Conservation (phyloP, 30 jellyfish, hydroid and myxozoan genomes). For the Aurelia aurita region DNA sequence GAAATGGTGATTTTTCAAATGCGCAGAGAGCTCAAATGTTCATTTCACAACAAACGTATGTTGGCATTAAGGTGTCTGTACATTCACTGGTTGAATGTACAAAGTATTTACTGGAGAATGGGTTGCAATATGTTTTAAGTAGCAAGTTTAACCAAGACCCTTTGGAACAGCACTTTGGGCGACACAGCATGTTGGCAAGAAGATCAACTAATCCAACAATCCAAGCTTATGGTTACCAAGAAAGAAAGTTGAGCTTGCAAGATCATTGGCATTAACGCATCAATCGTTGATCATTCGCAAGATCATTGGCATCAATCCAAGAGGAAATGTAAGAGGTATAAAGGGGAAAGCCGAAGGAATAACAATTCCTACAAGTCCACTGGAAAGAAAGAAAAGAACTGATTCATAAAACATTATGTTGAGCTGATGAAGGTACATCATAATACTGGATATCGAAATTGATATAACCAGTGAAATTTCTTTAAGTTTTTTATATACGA, state of each 20-base stretch:
- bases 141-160: slow-evolving; percentile 19
- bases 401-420: too few species aligned
- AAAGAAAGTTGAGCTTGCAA: slow-evolving; percentile 10
- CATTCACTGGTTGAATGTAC: slow-evolving; percentile 7
- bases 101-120: slow-evolving; percentile 1
- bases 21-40: slow-evolving; percentile 31
- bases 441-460: too few species aligned
- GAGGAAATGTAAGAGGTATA: slow-evolving; percentile 8
- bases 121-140: not conserved
- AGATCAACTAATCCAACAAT: not conserved
- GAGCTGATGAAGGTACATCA: too few species aligned
- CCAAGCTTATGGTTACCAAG: slow-evolving; percentile 11
- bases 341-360: slow-evolving; percentile 42
- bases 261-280: slow-evolving; percentile 1
- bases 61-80: slow-evolving; percentile 10
- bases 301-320: too few species aligned
- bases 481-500: too few species aligned
- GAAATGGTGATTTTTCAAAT: slow-evolving; percentile 19
- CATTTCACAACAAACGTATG: slow-evolving; percentile 37
- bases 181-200: slow-evolving; percentile 7
- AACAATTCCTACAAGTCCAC: slow-evolving; percentile 46
- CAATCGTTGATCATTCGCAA: too few species aligned
- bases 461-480: too few species aligned
- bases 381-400: not conserved
- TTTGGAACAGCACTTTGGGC: slow-evolving; percentile 20